Conservation (phyloP, 2,113 vertebrate species). For the Sialia sialis region DNA sequence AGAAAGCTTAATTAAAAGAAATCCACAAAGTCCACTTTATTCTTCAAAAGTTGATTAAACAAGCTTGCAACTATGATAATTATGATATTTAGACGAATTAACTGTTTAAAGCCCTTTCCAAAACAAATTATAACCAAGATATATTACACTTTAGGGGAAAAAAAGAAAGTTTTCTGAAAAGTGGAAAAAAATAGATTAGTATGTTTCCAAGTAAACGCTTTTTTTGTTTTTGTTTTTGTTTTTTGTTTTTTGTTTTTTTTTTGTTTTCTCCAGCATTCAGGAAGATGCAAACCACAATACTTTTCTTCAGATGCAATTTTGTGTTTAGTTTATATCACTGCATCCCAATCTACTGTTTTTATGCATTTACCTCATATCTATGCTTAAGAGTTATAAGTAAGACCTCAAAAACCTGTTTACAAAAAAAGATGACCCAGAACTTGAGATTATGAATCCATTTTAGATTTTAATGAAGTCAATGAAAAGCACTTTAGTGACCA, state of each 20-base stretch:
- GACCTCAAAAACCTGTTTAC: not conserved
- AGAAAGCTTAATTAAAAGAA: conserved; percentile 32
- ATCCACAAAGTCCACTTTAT: not conserved
- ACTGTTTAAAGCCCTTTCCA: not conserved
- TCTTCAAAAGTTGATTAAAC: conserved; percentile 3
- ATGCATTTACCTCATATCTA: not conserved
- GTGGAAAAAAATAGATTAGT: not conserved
- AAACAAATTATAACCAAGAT: not conserved
- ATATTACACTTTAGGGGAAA: not conserved
- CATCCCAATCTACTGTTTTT: not conserved
- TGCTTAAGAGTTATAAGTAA: not conserved
- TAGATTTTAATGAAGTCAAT: not conserved
- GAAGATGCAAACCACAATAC: fast-evolving
- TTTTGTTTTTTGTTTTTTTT: no score
- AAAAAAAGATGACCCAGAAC: not conserved
- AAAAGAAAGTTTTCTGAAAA: not conserved
- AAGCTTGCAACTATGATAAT: not conserved
- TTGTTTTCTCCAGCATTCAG: not conserved
- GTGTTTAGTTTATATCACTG: not conserved
- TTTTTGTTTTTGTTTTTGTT: no score
- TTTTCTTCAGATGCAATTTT: not conserved
- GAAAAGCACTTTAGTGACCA: not conserved
- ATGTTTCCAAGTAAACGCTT: not conserved
- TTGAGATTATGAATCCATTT: not conserved
- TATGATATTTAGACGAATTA: not conserved